Conservation (phyloP, 1,140 invertebrate species). For the Hylyphantes graminicola region DNA sequence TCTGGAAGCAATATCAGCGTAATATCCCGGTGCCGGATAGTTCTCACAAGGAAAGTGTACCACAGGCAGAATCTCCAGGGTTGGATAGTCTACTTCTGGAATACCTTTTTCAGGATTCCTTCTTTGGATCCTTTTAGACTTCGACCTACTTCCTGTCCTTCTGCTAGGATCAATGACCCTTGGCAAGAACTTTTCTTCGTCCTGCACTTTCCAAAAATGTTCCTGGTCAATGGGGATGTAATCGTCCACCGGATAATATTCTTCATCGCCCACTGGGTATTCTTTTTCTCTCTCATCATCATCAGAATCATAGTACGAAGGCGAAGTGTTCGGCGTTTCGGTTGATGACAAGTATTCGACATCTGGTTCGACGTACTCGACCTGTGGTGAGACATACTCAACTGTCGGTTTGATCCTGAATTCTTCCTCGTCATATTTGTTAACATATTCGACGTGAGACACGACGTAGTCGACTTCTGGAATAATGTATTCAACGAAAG, state of each 20-base stretch:
- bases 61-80: slow-evolving; percentile 61
- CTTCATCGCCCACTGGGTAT: neutral
- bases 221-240: slow-evolving; percentile 9
- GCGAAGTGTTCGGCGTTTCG: neutral
- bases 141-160: neutral
- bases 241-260: slow-evolving; percentile 12
- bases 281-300: neutral
- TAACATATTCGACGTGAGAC: slow-evolving; percentile 27
- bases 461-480: slow-evolving; percentile 11
- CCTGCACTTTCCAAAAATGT: neutral
- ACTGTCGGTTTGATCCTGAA: neutral
- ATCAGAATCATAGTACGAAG: too few species aligned
- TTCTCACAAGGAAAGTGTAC: slow-evolving; percentile 65
- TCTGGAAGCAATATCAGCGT: slow-evolving; percentile 65
- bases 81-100: slow-evolving; percentile 61
- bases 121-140: neutral
- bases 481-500: slow-evolving; percentile 26
- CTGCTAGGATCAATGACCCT: neutral
- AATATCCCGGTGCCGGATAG: slow-evolving; percentile 64
- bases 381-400: neutral
- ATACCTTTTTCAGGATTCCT: slow-evolving; percentile 31
- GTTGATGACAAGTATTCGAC: slow-evolving; percentile 1
- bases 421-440: neutral
- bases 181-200: slow-evolving; percentile 5
- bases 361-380: slow-evolving; percentile 26